Conservation (phyloP, 2,113 vertebrate genomes). For the Alethe diademata region DNA sequence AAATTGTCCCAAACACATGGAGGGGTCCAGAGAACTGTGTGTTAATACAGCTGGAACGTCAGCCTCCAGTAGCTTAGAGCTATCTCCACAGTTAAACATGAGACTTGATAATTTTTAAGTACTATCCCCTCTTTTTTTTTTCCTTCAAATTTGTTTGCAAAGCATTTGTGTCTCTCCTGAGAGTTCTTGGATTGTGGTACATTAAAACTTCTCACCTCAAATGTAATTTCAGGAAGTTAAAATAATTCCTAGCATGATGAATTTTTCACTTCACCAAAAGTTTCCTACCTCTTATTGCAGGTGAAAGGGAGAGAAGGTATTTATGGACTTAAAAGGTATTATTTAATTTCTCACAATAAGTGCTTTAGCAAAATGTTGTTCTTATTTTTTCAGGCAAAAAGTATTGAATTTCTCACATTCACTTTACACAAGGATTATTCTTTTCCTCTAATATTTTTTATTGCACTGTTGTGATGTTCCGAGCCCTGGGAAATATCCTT, state of each 20-base stretch:
- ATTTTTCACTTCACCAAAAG: neutral
- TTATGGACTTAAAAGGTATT: neutral
- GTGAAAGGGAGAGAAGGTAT: neutral
- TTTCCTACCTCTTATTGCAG: neutral
- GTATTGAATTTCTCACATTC: neutral
- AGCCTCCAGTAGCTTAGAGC: neutral
- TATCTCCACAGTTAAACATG: neutral
- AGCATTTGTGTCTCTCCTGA: neutral
- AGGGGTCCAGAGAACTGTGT: neutral
- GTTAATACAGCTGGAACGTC: neutral
- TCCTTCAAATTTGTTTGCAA: neutral
- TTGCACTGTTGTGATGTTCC: neutral
- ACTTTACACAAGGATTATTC: neutral
- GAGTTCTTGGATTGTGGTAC: neutral
- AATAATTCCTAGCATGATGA: neutral
- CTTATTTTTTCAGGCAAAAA: neutral
- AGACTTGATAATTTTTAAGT: neutral
- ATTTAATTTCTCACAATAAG: neutral
- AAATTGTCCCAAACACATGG: neutral
- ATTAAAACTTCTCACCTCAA: neutral
- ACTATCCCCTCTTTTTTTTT: neutral
- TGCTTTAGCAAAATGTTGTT: neutral
- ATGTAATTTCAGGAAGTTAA: neutral
- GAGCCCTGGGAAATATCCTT: neutral
- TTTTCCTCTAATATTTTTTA: neutral